phyloP scores from a whole-genome alignment of 2,888 invertebrate species.

The Sabatieria punctata region DNA sequence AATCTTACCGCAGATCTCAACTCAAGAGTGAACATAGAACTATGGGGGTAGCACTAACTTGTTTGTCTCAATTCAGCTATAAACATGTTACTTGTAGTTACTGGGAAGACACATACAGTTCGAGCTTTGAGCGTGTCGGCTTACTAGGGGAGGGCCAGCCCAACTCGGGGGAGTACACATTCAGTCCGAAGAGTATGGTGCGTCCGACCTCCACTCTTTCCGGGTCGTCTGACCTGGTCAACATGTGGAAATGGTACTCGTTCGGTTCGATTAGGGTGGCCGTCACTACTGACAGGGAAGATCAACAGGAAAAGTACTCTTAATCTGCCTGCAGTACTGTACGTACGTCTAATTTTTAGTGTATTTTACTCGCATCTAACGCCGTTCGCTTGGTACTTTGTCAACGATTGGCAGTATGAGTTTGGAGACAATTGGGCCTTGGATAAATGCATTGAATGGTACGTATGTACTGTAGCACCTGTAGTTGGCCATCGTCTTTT shows the following conservation, averaged over 20 bases:
- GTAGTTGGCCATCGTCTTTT: not conserved
- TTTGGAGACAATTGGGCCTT: slow-evolving; percentile 67
- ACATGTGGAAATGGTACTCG: not conserved
- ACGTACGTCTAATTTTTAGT: too few species aligned
- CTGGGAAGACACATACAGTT: not conserved
- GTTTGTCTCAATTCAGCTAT: not conserved
- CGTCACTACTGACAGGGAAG: too few species aligned
- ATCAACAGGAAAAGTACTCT: too few species aligned
- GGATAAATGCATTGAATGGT: slow-evolving; percentile 71
- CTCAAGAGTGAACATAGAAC: slow-evolving; percentile 13
- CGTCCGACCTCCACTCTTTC: not conserved
- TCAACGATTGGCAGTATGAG: slow-evolving; percentile 54
- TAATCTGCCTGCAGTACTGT: too few species aligned
- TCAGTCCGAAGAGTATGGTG: not conserved
- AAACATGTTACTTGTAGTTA: too few species aligned
- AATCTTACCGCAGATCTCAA: slow-evolving; percentile 18
- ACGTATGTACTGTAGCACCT: slow-evolving; percentile 36
- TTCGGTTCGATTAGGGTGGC: not conserved
- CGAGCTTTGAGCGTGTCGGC: not conserved
- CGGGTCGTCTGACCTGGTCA: not conserved
- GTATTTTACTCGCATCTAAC: slow-evolving; percentile 77
- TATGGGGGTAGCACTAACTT: slow-evolving; percentile 11
- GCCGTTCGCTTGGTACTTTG: slow-evolving; percentile 79
- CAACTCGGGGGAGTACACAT: not conserved
- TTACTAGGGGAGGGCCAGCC: not conserved